Conservation (phyloP, 1,140 invertebrate genomes). For the Maniola jurtina region DNA sequence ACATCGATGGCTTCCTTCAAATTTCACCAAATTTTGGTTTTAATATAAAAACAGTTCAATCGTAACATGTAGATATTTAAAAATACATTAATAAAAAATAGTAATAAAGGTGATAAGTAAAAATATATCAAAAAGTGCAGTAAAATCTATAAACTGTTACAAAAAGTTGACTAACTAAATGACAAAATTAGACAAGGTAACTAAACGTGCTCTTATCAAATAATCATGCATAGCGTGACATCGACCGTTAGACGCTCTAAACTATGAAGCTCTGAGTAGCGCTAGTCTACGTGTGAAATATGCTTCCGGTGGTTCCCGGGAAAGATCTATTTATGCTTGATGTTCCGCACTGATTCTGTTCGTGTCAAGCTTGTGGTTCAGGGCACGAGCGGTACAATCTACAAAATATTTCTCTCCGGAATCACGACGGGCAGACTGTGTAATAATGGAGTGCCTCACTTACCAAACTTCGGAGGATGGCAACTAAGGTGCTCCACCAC, state of each 20-base stretch:
- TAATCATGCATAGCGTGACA: constrained; percentile 76
- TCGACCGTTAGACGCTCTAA: constrained; percentile 65
- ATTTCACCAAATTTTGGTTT: constrained; percentile 38
- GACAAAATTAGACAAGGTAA: constrained; percentile 49
- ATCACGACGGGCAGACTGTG: constrained; percentile 77
- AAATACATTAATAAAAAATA: constrained; percentile 19
- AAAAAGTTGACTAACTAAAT: constrained; percentile 44
- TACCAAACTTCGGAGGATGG: constrained; percentile 78
- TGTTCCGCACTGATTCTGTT: constrained; percentile 70
- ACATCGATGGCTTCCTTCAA: constrained; percentile 47
- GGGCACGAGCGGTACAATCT: constrained; percentile 73
- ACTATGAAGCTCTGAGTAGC: constrained; percentile 63
- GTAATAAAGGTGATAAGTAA: constrained; percentile 30
- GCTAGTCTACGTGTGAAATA: constrained; percentile 66
- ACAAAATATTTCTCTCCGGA: constrained; percentile 79
- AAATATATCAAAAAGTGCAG: constrained; percentile 57
- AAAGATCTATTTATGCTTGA: constrained; percentile 77
- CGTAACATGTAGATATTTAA: constrained; percentile 13
- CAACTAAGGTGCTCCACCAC: constrained; percentile 79
- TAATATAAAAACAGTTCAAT: constrained; percentile 31
- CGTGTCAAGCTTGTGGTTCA: constrained; percentile 66
- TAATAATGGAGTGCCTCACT: constrained; percentile 78
- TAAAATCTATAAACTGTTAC: constrained; percentile 59
- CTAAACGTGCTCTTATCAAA: constrained; percentile 69
- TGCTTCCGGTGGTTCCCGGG: constrained; percentile 74